Base-by-base conservation (phyloP, 2,888 invertebrate species). In the Aphidius colemani region DNA sequence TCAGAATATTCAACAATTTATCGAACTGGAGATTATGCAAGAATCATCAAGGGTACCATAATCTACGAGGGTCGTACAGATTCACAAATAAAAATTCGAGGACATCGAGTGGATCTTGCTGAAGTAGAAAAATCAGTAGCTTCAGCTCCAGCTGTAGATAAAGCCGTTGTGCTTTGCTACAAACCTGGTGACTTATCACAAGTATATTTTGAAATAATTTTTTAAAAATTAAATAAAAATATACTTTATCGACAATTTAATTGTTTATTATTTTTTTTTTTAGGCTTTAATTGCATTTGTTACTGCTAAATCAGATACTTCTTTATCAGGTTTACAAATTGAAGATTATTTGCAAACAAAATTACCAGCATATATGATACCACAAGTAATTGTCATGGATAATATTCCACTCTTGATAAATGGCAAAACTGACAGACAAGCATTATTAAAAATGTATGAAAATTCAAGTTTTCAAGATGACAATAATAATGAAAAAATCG, bases 401-500 rank as follows among this genome's bases (percentile, higher is more conserved):
- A 86, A 80, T n/a, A 86, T 95, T 61, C 95, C 95, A 0, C 82
- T 93, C 40, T 84, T 94, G 43, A 92, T 93, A 0, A 95, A 95
- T 77, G 95, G 95, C 0, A 95, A 95, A 84, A 90, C 90, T 7
- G 95, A 95, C 81, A 85, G 95, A 45, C 94, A 95, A 76, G 84
- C 88, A 0, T 80, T 95, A 44, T 81, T 95, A 59, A 90, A 89
- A 75, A 86, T 87, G 77, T 94, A 92, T 73, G 90, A 92, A 78
- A 88, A 87, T 62, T 87, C 71, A 7, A 70, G 59, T 30, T 51
- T 69, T 11, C 57, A 68, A 49, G 74, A 76, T 69, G 62, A 11
- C 11, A 46, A 18, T 70, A 76, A 84, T 0, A 84, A 84, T 66
- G 85, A 87, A 30, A 84, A 87, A 7, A 77, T 88, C 0, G 89